These are phyloP conservation scores for Apotomis turbidana DNA, from an alignment of 2,888 invertebrate genomes.

Conservation along the genomic window DNA sequence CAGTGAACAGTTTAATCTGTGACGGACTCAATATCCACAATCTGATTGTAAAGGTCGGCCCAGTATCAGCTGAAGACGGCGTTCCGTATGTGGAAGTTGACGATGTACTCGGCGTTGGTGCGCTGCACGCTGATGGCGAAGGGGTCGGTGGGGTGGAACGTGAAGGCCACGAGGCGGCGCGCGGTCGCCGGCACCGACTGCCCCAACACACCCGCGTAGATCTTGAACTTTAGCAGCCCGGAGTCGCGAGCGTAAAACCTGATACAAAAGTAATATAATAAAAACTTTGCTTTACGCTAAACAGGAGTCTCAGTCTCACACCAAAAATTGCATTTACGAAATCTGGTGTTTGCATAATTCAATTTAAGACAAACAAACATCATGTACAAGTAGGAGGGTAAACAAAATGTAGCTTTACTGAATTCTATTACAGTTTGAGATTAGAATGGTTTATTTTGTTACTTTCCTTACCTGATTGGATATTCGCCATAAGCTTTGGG, in stretches of 20 bases:
- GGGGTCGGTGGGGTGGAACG: slow-evolving; percentile 98
- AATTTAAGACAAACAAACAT: too few species aligned
- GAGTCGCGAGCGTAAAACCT: slow-evolving; percentile 94
- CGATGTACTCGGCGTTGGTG: slow-evolving; percentile 95
- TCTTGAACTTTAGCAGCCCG: slow-evolving; percentile 92
- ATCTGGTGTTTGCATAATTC: too few species aligned
- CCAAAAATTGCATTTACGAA: too few species aligned
- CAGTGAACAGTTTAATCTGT: too few species aligned
- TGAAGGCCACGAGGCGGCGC: slow-evolving; percentile 94
- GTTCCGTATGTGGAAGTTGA: slow-evolving; percentile 96
- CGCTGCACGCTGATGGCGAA: slow-evolving; percentile 98
- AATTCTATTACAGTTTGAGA: too few species aligned
- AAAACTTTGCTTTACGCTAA: too few species aligned
- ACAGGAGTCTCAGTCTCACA: too few species aligned
- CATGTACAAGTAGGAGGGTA: too few species aligned
- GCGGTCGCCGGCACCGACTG: slow-evolving; percentile 87
- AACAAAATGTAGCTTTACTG: too few species aligned
- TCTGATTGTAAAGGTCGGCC: background rate
- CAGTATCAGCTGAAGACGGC: slow-evolving; percentile 71
- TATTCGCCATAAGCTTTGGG: slow-evolving; percentile 97
- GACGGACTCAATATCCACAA: too few species aligned
- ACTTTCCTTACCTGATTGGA: slow-evolving; percentile 89
- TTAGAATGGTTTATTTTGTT: too few species aligned
- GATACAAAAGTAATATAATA: slow-evolving; percentile 44
- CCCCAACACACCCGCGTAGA: slow-evolving; percentile 92